These are phyloP conservation scores for Eublepharis macularius DNA, from an alignment of 2,113 vertebrate species.

Conservation along the genomic window DNA sequence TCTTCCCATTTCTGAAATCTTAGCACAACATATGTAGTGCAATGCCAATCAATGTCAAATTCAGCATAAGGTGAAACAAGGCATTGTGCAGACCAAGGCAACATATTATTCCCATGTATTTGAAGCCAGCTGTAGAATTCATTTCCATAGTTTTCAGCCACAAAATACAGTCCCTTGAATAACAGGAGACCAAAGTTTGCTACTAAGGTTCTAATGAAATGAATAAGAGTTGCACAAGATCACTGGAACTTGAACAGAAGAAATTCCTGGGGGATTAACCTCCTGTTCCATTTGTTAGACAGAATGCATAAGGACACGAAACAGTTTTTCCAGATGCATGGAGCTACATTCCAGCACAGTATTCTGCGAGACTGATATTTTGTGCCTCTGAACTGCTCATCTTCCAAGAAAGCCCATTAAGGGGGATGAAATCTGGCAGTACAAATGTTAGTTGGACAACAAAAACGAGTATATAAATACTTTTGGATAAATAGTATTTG, in stretches of 20 bases:
- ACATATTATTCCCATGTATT: background rate
- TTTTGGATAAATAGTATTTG: background rate
- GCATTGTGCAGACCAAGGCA: background rate
- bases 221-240: background rate
- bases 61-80: background rate
- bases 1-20: background rate
- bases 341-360: slow-evolving; percentile 14
- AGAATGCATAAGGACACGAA: background rate
- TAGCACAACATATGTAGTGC: background rate
- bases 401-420: slow-evolving; percentile 11
- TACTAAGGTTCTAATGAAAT: background rate
- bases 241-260: background rate
- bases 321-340: slow-evolving; percentile 7
- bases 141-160: background rate
- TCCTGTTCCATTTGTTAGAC: slow-evolving; percentile 13
- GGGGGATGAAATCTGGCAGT: slow-evolving; percentile 23
- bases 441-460: slow-evolving; percentile 4
- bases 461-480: background rate
- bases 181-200: background rate
- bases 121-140: background rate
- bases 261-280: background rate
- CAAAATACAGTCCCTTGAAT: background rate
- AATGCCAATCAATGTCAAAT: background rate
- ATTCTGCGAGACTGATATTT: background rate
- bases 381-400: slow-evolving; percentile 18